A percentile compares a stretch with the other conserved stretches of the same genome.
These are phyloP conservation scores for Drosophila parvula DNA, from an alignment of 1,140 invertebrate genomes.

Conservation along the genomic window DNA sequence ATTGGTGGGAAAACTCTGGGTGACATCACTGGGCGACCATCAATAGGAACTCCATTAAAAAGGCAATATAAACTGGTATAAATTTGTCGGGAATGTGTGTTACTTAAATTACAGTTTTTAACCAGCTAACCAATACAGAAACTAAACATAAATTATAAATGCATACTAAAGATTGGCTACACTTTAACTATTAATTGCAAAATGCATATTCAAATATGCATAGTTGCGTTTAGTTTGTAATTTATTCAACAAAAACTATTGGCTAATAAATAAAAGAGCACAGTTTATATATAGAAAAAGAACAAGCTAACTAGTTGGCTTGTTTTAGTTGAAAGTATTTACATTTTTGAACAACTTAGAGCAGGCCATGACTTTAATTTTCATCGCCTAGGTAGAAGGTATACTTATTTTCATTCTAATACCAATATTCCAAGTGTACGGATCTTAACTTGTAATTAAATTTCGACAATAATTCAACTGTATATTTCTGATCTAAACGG, in stretches of 20 bases:
- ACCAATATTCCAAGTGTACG: background rate
- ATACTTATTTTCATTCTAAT: background rate
- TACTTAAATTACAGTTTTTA: constrained; percentile 1
- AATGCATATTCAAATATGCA: constrained; percentile 4
- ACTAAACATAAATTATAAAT: background rate
- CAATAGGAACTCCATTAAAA: background rate
- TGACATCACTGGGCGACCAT: constrained; percentile 22
- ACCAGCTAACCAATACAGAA: background rate
- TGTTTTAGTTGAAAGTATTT: background rate
- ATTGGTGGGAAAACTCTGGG: constrained; percentile 38
- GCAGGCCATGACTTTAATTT: constrained; percentile 15
- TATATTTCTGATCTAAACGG: background rate
- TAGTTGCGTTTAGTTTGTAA: background rate
- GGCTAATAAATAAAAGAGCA: background rate
- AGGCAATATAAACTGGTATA: background rate
- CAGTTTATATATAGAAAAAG: background rate
- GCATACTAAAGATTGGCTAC: background rate
- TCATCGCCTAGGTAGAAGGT: background rate
- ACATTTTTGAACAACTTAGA: background rate
- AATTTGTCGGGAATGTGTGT: background rate
- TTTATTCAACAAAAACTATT: background rate
- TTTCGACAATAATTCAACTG: background rate
- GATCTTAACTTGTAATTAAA: constrained; percentile 3
- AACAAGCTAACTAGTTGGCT: background rate
- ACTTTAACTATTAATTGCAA: constrained; percentile 8